A percentile compares a stretch with the other conserved stretches of the same genome.
Conservation (phyloP, 1,140 invertebrate genomes). For the Drosophila oshimai region DNA sequence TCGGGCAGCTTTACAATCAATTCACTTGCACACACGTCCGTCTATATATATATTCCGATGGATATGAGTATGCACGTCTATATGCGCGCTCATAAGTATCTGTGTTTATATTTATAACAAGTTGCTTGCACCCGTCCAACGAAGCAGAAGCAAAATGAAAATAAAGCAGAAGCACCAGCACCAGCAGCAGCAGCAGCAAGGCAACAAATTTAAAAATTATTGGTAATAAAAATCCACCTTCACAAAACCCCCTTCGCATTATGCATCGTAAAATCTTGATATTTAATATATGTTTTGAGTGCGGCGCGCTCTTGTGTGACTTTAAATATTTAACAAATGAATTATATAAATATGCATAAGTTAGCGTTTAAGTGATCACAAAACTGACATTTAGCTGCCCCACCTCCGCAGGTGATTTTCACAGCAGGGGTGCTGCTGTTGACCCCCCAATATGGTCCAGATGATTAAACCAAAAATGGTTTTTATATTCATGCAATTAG, state of each 20-base stretch:
- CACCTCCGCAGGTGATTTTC: constrained; percentile 8
- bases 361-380: constrained; percentile 71
- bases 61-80: constrained; percentile 19
- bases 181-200: constrained; percentile 23
- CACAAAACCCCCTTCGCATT: constrained; percentile 40
- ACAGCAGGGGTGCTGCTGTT: background rate
- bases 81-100: constrained; percentile 42
- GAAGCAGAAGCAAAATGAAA: constrained; percentile 24
- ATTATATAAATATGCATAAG: constrained; percentile 78
- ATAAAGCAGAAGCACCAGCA: constrained; percentile 10
- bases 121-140: constrained; percentile 72
- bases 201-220: constrained; percentile 79
- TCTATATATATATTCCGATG: constrained; percentile 37
- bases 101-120: constrained; percentile 79
- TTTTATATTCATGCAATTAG: constrained; percentile 65
- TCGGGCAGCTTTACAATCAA: constrained; percentile 73
- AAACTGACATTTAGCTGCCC: constrained; percentile 63
- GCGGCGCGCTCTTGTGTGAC: constrained; percentile 38
- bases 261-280: constrained; percentile 74
- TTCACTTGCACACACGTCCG: constrained; percentile 69
- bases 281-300: constrained; percentile 72
- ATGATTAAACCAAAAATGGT: constrained; percentile 49
- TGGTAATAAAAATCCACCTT: constrained; percentile 79
- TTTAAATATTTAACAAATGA: constrained; percentile 75
- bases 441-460: constrained; percentile 36